Evolutionary conservation across 1,140 invertebrate species (phyloP).

Genomic region (Cotesia glomerata): DNA sequence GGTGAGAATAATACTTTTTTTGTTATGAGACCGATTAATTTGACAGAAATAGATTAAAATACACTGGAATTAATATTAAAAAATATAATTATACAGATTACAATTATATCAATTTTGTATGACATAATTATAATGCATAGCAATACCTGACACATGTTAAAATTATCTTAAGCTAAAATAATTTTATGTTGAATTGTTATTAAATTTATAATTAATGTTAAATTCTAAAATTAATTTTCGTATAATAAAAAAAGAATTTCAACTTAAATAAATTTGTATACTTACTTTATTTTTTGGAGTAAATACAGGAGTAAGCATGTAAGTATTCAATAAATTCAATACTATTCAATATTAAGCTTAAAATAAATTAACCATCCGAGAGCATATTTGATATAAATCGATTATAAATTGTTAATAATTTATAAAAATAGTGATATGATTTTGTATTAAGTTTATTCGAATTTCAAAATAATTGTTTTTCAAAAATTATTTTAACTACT

Average conservation of each 20-base stretch:
- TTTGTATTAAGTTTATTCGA: background rate
- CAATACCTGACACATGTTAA: too few relatives aligned
- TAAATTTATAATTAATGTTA: too few relatives aligned
- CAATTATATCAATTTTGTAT: too few relatives aligned
- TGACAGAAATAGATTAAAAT: too few relatives aligned
- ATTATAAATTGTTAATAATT: background rate
- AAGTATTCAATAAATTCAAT: background rate
- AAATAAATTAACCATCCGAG: too few relatives aligned
- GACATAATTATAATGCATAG: background rate
- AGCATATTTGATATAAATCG: background rate
- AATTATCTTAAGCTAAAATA: too few relatives aligned
- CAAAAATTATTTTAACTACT: background rate
- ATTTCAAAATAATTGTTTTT: background rate
- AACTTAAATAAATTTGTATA: background rate
- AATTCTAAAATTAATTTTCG: background rate
- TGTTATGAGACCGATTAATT: too few relatives aligned
- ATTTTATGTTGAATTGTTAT: too few relatives aligned
- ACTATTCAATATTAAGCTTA: background rate
- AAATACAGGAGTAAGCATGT: background rate
- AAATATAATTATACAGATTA: too few relatives aligned
- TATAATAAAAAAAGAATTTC: background rate
- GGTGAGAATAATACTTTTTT: too few relatives aligned
- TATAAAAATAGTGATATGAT: background rate
- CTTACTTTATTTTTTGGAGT: background rate
- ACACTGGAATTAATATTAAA: too few relatives aligned